Evolutionary conservation across 2,797 vertebrate genomes (phyloP), one percentile per base, ranked within the genome.

Genomic region (Champsocephalus esox): DNA sequence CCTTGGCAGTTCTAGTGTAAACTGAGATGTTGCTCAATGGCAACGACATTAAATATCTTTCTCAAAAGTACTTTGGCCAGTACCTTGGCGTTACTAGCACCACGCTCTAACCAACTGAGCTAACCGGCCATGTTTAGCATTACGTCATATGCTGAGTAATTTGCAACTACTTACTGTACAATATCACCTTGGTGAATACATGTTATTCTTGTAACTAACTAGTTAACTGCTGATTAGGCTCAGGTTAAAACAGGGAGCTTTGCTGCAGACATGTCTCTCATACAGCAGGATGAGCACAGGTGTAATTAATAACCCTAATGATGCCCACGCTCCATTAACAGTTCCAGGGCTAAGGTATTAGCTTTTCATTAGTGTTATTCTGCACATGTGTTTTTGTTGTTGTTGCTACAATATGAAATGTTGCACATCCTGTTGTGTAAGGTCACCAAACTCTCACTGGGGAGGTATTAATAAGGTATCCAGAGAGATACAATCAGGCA

Each of bases 41-140:
- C 7, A 38, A 9, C 8, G 34, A 38, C 34, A 1, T 38, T 1
- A 38, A 6, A 38, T 38, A 9, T 38, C 34, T 38, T 38, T 38
- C 34, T 38, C 34, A 48, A 59, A 66, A 66, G 1, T 1, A 5
- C 1, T 0, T 1, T 59, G 86, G 88, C 88, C 81, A 66, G 1
- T 1, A 5, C 1, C 0, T 1, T 59, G 86, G 88, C 88, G 82
- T 94, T 92, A 94, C 93, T 94, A 92, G 92, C 92, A 92, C 84
- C 88, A 93, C 91, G 87, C 91, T 92, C 87, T 93, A 93, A 93
- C 58, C 69, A 71, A 14, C 59, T 71, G 69, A 62, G 69, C 69
- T 46, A 71, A 62, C 24, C 59, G 43, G 69, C 58, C 69, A 54
- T 59, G 3, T 54, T 12, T 28, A 7, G 8, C 34, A 38, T 9